Percentiles rank a stretch among this genome's conserved stretches.
These are phyloP conservation scores for Pseudopodoces humilis DNA, from an alignment of 2,113 vertebrate genomes.

Conservation along the genomic window DNA sequence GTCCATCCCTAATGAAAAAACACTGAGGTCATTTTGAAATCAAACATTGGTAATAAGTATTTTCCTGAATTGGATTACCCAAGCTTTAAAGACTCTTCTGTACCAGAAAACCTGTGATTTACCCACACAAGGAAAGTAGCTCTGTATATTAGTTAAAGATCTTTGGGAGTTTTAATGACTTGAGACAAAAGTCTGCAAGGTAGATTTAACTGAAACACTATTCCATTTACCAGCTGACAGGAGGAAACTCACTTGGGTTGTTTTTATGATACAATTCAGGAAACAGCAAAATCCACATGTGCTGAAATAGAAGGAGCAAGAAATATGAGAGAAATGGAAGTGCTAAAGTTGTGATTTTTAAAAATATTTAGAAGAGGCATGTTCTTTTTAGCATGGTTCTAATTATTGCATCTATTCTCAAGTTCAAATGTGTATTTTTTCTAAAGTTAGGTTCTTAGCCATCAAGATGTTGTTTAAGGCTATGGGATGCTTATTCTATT, in stretches of 20 bases:
- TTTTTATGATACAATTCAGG: background rate
- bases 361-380: background rate
- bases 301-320: background rate
- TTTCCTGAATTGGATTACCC: background rate
- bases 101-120: background rate
- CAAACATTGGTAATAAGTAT: background rate
- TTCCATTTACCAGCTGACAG: background rate
- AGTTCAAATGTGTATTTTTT: background rate
- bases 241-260: background rate
- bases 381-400: background rate
- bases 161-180: background rate
- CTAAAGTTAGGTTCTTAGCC: background rate
- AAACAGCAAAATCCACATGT: background rate
- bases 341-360: background rate
- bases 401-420: background rate
- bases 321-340: background rate
- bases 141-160: background rate
- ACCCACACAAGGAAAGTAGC: background rate
- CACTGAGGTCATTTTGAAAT: background rate
- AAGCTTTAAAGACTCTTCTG: background rate
- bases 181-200: background rate
- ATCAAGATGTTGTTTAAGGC: background rate
- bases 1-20: background rate
- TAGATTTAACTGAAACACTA: background rate
- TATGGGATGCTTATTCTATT: background rate